Evolutionary conservation across 2,113 vertebrate genomes (phyloP), one percentile per base, ranked within the genome.

Genomic region (Sander lucioperca): DNA sequence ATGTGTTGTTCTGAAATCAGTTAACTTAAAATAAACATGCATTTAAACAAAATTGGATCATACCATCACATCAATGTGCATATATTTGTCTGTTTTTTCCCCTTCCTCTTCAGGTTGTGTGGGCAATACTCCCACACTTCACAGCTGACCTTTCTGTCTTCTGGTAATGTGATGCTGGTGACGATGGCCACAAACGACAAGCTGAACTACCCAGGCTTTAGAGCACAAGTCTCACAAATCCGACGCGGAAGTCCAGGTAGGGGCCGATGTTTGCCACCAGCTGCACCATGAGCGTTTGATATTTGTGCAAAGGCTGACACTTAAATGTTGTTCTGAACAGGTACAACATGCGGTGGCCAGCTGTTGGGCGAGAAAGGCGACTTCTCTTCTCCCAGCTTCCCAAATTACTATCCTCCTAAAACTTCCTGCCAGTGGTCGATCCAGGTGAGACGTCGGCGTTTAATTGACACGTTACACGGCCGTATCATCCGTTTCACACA

Each of bases 161-260:
- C 98, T 16, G 91, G 96, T 58, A 99, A 99, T 0, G 97, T 99
- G 80, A 95, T 99, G 95, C 93, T 99, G 0, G 89, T 99, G 85
- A 96, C 95, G 0, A 80, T 99, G 89, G 92, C 96, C 33, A 97
- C 97, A 62, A 95, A 96, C 45, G 94, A 96, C 0, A 54, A 74
- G 0, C 88, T 88, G 2, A 94, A 97, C 54, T 96, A 92, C 64
- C 97, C 97, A 0, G 98, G 98, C 3, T 97, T 99, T 58, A 94
- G 94, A 89, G 98, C 98, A 0, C 43, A 90, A 6, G 96, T 97
- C 87, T 95, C 95, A 74, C 97, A 99, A 93, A 73, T 97, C 62
- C 82, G 30, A 0, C 89, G 66, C 33, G 89, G 63, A 89, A 94
- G 91, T 56, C 59, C 6, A 89, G 89, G 94, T 95, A 79, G 61